These are phyloP conservation scores for Sussaba pulchella DNA, from an alignment of 2,888 invertebrate genomes.

Conservation along the genomic window DNA sequence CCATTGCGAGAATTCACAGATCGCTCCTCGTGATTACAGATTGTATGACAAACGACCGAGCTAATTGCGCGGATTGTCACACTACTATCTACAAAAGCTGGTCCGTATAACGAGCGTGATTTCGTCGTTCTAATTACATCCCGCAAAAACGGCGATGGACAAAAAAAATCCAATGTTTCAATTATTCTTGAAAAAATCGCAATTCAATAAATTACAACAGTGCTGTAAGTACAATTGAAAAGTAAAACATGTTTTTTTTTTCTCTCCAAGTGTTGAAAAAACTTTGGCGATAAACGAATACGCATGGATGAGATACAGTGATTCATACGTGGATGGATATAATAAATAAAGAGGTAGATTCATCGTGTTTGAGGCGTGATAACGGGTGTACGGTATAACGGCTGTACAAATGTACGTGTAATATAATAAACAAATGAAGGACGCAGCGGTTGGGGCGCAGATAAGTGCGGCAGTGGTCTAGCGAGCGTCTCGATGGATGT, in stretches of 20 bases:
- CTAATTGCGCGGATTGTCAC: neutral
- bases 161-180: neutral
- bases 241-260: too few species aligned
- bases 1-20: neutral
- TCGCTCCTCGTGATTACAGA: conserved; percentile 21
- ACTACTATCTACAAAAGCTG: conserved; percentile 21
- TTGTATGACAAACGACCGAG: conserved; percentile 8
- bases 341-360: conserved; percentile 2
- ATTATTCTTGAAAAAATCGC: neutral
- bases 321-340: conserved; percentile 2
- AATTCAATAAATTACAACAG: neutral
- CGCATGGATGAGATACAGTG: neutral
- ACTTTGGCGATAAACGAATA: too few species aligned
- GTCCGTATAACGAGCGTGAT: conserved; percentile 17
- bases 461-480: conserved; percentile 36
- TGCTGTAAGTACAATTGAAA: too few species aligned
- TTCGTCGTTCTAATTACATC: neutral
- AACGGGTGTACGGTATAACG: neutral
- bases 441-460: conserved; percentile 28
- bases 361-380: too few species aligned
- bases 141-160: neutral
- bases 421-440: conserved; percentile 16
- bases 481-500: conserved; percentile 42
- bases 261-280: too few species aligned
- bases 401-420: neutral